Base-by-base conservation (phyloP, 1,140 invertebrate genomes). In the Amyelois transitella region DNA sequence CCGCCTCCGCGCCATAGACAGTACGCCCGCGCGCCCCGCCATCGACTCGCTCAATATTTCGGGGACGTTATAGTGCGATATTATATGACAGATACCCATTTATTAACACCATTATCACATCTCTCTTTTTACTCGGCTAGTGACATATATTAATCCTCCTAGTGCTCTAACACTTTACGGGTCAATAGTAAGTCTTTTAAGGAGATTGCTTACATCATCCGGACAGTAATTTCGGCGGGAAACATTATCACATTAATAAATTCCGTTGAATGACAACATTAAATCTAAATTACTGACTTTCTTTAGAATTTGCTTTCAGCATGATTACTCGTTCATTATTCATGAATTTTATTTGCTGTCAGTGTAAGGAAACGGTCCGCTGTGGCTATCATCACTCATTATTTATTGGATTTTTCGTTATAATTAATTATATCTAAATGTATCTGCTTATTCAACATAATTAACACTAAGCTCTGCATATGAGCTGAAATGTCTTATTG, bases 221-320 rank as follows among this genome's bases (percentile, higher is more conserved):
- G 55, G 53, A 70, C 50, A 52, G 63, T 63, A 64, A 75, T 78
- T 80, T 84, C 75, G 81, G 81, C 81, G 83, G 81, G 81, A 86
- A 86, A 82, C 70, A 59, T 58, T 62, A 52, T 63, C 48, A 19
- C 49, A 54, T 19, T 57, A 61, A 53, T 24, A 21, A 48, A 48
- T 48, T 21, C 10, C 8, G 12, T 38, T 38, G 12, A 38, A 38
- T 38, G 32, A 14, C 28, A 38, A 14, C 32, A 38, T 38, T 2
- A 38, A 38, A 38, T 38, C 1, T 38, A 38, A 5, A 5, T 24
- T 24, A 24, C 22, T 24, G 22, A 38, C n/a, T 38, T 38, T n/a
- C 10, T 32, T 32, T 12, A 10, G 2, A 4, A 32, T 32, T 32
- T 10, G 6, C 7, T 32, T 32, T 6, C 10, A n/a, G n/a, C n/a